phyloP scores from a whole-genome alignment of 2,797 vertebrate species.

The Menidia menidia region DNA sequence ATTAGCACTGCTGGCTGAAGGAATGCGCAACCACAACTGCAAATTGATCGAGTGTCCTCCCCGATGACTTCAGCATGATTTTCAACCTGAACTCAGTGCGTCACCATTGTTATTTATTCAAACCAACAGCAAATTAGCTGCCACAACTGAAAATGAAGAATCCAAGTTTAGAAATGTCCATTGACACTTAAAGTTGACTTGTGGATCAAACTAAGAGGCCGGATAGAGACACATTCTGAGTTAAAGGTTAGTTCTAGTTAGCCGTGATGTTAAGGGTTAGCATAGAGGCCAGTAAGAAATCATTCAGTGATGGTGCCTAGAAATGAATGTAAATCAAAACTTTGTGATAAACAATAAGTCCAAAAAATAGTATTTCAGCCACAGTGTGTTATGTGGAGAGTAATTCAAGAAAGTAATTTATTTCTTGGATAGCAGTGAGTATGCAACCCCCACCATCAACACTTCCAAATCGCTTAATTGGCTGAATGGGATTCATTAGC shows the following conservation, averaged over 20 bases:
- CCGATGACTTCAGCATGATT: constrained; percentile 34
- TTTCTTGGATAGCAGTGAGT: constrained; percentile 63
- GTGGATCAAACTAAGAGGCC: no score
- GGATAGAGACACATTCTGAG: no score
- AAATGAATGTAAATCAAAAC: not conserved
- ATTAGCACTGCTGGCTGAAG: constrained; percentile 57
- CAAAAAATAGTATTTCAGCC: constrained; percentile 19
- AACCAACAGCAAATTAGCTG: constrained; percentile 6
- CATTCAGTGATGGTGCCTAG: no score
- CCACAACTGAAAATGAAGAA: not conserved
- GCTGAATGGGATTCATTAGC: constrained; percentile 84
- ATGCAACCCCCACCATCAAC: constrained; percentile 65
- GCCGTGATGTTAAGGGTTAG: not conserved
- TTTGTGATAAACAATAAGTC: not conserved
- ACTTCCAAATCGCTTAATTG: constrained; percentile 81
- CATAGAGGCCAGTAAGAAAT: no score
- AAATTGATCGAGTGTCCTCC: constrained; percentile 68
- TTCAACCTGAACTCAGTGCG: constrained; percentile 19
- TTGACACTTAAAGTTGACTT: not conserved
- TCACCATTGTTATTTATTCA: constrained; percentile 29
- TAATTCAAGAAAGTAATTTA: no score
- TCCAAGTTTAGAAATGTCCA: not conserved
- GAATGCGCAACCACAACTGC: constrained; percentile 65
- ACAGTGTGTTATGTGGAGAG: constrained; percentile 39
- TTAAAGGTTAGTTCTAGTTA: not conserved